Evolutionary conservation across 2,888 invertebrate species (phyloP).

Genomic region (Chymomyza fuscimana): DNA sequence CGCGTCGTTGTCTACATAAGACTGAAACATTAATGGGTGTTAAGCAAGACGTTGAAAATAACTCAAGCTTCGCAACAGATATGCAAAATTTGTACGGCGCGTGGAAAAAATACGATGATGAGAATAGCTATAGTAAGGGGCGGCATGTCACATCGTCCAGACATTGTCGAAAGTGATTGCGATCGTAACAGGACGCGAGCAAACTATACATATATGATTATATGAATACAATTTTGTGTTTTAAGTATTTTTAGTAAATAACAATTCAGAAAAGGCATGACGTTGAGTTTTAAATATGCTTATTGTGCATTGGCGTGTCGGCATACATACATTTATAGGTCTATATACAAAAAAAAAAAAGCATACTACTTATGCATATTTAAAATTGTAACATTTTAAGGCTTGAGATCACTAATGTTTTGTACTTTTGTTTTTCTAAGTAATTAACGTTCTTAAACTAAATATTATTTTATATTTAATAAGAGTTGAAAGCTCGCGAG

Average conservation of each 20-base stretch:
- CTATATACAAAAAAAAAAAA: constrained; percentile 16
- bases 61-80: constrained; percentile 65
- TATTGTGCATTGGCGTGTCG: background rate
- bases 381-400: constrained; percentile 18
- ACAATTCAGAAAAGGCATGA: constrained; percentile 1
- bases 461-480: constrained; percentile 14
- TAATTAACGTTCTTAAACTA: constrained; percentile 16
- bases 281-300: background rate
- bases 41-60: constrained; percentile 65
- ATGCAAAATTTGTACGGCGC: constrained; percentile 61
- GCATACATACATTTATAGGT: constrained; percentile 3
- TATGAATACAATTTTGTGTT: background rate
- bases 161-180: constrained; percentile 71
- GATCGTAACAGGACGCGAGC: background rate
- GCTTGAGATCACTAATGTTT: constrained; percentile 29
- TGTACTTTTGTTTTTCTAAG: constrained; percentile 7
- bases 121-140: constrained; percentile 67
- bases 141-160: constrained; percentile 60
- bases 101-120: constrained; percentile 64
- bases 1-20: constrained; percentile 76
- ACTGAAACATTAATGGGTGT: constrained; percentile 64
- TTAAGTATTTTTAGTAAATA: background rate
- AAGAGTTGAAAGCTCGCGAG: constrained; percentile 18
- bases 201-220: background rate
- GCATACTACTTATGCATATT: constrained; percentile 11